Base-by-base conservation (phyloP, 2,888 invertebrate genomes). In the Heliothis peltigera region DNA sequence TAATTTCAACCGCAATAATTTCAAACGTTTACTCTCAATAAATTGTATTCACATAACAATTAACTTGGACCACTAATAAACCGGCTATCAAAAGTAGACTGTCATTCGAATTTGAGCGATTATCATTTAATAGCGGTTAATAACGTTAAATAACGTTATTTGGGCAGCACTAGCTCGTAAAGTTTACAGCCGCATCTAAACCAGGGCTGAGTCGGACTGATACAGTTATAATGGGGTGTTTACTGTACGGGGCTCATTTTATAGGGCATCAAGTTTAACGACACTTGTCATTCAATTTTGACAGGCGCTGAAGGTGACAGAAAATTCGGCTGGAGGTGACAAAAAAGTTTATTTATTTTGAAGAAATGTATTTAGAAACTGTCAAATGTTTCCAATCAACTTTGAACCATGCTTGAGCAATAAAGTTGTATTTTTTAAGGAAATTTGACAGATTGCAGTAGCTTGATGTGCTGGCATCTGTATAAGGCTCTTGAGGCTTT, bases 141-240 rank as follows among this genome's bases (percentile, higher is more conserved):
- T 28, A 51, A 8, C 25, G 18, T 55, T 70, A 53, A 46, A 70
- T 47, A 54, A 46, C 46, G 46, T 58, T 61, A 73, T 67, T 66
- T 56, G 69, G 57, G 32, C 57, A 58, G 47, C 68, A 62, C 76
- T 79, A 64, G 70, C 52, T 79, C 70, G 56, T 75, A 75, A 79
- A 79, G 59, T 78, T 78, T 79, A 75, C 59, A 62, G 51, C 75
- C 64, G 44, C 55, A 58, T 56, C 70, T 75, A 56, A 68, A 61
- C 56, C 47, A 39, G 58, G 70, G 55, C 60, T 78, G 79, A 78
- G 57, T 35, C 69, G 19, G 60, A 59, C 75, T 64, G 76, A 75
- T 75, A 78, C 58, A 74, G 62, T 49, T 78, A 63, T 74, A 67
- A 74, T 78, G 21, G 68, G 55, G 46, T 74, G 75, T 78, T 75